phyloP scores from a whole-genome alignment of 2,888 invertebrate species.

The Pachliopta kotzebuea region DNA sequence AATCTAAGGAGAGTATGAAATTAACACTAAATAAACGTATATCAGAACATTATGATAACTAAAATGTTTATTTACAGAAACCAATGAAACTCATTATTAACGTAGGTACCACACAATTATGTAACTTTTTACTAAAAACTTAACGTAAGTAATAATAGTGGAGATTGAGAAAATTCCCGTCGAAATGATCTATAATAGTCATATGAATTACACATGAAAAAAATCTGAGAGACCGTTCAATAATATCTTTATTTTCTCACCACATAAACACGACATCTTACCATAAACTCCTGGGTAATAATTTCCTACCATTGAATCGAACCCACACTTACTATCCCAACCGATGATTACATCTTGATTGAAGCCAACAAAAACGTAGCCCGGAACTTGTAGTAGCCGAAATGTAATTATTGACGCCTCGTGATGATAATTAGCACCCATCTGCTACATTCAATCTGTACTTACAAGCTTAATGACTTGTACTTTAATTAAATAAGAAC shows the following conservation, averaged over 20 bases:
- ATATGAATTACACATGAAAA: background rate
- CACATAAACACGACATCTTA: constrained; percentile 53
- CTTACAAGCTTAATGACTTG: constrained; percentile 63
- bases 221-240: background rate
- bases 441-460: constrained; percentile 70
- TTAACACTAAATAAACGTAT: too few relatives aligned
- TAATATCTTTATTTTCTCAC: constrained; percentile 68
- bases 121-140: too few relatives aligned
- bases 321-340: constrained; percentile 72
- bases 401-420: constrained; percentile 77
- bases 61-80: too few relatives aligned
- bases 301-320: constrained; percentile 59
- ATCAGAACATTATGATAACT: too few relatives aligned
- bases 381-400: constrained; percentile 74
- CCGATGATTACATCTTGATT: constrained; percentile 76
- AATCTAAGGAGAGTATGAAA: too few relatives aligned
- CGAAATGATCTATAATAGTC: constrained; percentile 1
- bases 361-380: constrained; percentile 75
- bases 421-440: constrained; percentile 79
- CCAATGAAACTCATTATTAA: too few relatives aligned
- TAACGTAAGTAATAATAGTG: too few relatives aligned
- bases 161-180: too few relatives aligned
- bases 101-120: too few relatives aligned
- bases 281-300: constrained; percentile 56
- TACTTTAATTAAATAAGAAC: constrained; percentile 24